Conservation (phyloP, 2,797 vertebrate genomes). For the Acrocephalus scirpaceus region DNA sequence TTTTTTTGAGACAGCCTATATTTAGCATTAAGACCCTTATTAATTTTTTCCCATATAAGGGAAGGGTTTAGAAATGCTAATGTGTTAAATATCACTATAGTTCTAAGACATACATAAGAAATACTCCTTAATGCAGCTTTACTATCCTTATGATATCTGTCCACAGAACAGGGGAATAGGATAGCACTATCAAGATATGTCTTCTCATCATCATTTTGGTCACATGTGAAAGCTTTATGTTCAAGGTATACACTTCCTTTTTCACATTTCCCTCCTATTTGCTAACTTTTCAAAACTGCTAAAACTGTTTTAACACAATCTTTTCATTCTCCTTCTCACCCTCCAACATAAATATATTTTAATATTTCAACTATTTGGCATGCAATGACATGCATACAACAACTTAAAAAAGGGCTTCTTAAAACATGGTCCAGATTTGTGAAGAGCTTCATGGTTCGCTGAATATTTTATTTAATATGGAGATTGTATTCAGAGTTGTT, state of each 20-base stretch:
- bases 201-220: not conserved
- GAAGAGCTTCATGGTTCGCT: conserved; percentile 64
- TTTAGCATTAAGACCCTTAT: not conserved
- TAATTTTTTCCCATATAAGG: not conserved
- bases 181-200: not conserved
- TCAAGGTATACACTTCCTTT: not conserved
- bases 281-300: not conserved
- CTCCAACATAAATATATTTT: conserved; percentile 1
- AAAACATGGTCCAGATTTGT: conserved; percentile 60
- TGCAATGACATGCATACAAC: conserved; percentile 22
- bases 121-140: not conserved
- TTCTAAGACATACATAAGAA: not conserved
- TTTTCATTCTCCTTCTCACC: not conserved
- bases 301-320: not conserved
- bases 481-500: conserved; percentile 76
- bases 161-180: not conserved
- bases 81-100: not conserved
- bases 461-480: conserved; percentile 74
- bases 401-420: conserved; percentile 28
- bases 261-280: not conserved
- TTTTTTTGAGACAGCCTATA: not conserved
- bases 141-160: not conserved
- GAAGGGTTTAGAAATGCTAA: not conserved
- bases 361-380: conserved; percentile 39
- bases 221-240: not conserved